A percentile compares a stretch with the other conserved stretches of the same genome.
Conservation (phyloP, 2,888 invertebrate genomes). For the Drosophila niveifrons region DNA sequence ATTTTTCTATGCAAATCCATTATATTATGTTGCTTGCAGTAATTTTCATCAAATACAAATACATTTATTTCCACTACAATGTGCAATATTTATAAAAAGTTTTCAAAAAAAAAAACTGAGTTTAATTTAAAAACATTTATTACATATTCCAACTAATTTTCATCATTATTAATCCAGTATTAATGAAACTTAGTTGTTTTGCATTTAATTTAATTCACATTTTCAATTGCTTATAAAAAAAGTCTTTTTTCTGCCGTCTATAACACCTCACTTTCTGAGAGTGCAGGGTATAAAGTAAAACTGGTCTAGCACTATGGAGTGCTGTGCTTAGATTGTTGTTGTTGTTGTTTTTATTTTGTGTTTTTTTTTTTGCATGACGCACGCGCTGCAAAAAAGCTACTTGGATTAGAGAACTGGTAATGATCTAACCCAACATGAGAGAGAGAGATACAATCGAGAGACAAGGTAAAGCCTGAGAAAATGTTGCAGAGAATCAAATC, state of each 20-base stretch:
- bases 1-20: too few relatives aligned
- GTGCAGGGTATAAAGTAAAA: conserved; percentile 29
- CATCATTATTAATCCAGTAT: too few relatives aligned
- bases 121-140: too few relatives aligned
- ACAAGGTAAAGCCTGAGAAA: conserved; percentile 6
- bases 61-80: too few relatives aligned
- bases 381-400: conserved; percentile 15
- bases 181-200: not conserved
- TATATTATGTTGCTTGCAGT: too few relatives aligned
- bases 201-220: not conserved
- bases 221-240: not conserved
- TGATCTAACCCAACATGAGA: conserved; percentile 49
- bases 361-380: conserved; percentile 43
- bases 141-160: too few relatives aligned
- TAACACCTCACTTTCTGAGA: not conserved
- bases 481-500: not conserved
- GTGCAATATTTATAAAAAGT: too few relatives aligned
- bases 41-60: too few relatives aligned
- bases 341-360: not conserved
- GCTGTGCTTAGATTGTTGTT: conserved; percentile 4
- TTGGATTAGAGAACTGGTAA: conserved; percentile 25
- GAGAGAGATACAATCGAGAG: conserved; percentile 13
- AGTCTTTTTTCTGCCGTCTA: not conserved
- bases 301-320: conserved; percentile 44
- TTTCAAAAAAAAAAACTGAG: too few relatives aligned